phyloP scores from a whole-genome alignment of 2,113 vertebrate species.

The Ceyx melanurus region DNA sequence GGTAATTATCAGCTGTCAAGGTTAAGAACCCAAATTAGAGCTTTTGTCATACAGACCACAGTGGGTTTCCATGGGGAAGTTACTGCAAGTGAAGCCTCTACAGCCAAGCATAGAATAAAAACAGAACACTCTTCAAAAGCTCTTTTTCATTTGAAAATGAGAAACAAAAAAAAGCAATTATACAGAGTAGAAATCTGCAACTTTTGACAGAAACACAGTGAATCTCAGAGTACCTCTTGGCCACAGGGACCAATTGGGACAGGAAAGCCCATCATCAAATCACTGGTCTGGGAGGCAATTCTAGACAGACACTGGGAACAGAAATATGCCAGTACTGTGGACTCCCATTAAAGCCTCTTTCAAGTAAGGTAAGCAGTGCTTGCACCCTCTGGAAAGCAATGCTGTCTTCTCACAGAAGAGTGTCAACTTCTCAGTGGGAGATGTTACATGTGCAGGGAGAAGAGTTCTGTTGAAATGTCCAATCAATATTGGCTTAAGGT shows the following conservation, averaged over 20 bases:
- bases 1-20: not conserved
- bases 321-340: constrained; percentile 3
- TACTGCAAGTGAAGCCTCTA: constrained; percentile 15
- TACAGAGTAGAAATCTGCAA: constrained; percentile 65
- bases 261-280: not conserved
- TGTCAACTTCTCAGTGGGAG: not conserved
- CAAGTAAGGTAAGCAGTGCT: constrained; percentile 30
- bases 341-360: constrained; percentile 48
- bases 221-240: constrained; percentile 24
- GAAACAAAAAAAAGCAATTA: constrained; percentile 49
- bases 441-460: not conserved
- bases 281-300: not conserved
- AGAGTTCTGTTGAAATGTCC: constrained; percentile 15
- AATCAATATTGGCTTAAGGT: not conserved
- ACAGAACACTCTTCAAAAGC: constrained; percentile 47
- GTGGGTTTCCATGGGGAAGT: not conserved
- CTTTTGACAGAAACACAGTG: constrained; percentile 44
- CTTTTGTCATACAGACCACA: not conserved
- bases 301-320: constrained; percentile 14
- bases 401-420: not conserved
- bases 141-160: constrained; percentile 32
- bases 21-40: not conserved
- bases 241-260: not conserved
- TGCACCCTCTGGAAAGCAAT: not conserved
- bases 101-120: constrained; percentile 11